Conservation (phyloP, 2,797 vertebrate species). For the Pseudochirops corinnae region DNA sequence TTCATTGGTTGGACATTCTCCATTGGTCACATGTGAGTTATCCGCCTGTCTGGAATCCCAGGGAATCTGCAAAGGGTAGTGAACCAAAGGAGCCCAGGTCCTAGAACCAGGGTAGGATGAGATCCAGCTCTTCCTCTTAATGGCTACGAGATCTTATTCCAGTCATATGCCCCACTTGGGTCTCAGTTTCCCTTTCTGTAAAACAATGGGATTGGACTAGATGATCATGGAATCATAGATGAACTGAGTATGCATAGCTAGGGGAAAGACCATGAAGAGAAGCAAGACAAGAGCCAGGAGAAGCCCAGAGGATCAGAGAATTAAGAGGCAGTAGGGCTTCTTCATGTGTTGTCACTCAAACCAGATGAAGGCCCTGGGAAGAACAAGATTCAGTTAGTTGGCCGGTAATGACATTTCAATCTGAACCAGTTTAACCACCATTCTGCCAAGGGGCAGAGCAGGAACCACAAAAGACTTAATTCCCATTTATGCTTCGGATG, state of each 20-base stretch:
- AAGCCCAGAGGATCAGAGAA: not conserved
- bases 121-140: not conserved
- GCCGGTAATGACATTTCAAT: not conserved
- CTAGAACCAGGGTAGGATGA: not conserved
- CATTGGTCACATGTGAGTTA: not conserved
- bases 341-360: not conserved
- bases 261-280: not conserved
- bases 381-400: not conserved
- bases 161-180: accelerated
- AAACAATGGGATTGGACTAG: not conserved
- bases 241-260: not conserved
- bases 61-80: not conserved
- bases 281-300: not conserved
- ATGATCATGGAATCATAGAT: not conserved
- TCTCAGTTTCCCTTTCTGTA: not conserved
- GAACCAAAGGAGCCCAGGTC: not conserved
- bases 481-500: not conserved
- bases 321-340: not conserved
- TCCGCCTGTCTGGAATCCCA: not conserved
- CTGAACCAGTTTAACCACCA: not conserved
- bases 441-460: not conserved
- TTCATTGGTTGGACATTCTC: not conserved
- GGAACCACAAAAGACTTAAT: not conserved
- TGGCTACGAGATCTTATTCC: not conserved
- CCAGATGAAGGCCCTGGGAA: not conserved